A percentile compares a stretch with the other conserved stretches of the same genome.
Conservation (phyloP, 64 coral and sea anemone species). For the Actinia tenebrosa region DNA sequence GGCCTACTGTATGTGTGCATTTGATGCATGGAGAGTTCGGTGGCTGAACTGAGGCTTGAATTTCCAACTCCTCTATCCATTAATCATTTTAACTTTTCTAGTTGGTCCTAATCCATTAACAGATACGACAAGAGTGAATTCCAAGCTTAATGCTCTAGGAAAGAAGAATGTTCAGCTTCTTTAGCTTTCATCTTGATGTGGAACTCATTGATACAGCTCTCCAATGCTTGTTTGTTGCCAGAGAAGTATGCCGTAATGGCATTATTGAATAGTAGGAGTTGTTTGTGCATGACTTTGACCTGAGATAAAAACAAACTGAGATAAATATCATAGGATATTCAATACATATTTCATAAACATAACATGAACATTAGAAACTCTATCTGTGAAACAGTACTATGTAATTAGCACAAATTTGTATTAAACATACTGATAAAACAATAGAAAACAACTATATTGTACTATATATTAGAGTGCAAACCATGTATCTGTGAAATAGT, state of each 20-base stretch:
- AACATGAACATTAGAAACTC: no score
- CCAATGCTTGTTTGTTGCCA: slow-evolving; percentile 90
- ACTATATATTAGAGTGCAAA: no score
- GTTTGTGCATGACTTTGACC: slow-evolving; percentile 99
- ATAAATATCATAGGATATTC: neutral
- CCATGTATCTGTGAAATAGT: no score
- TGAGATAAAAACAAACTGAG: neutral
- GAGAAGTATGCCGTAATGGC: slow-evolving; percentile 96
- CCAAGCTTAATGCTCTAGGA: slow-evolving; percentile 74
- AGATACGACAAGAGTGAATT: neutral
- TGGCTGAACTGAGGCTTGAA: neutral
- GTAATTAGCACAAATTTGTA: no score
- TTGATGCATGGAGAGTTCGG: neutral
- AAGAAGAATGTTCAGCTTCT: slow-evolving; percentile 70
- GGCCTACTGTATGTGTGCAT: neutral
- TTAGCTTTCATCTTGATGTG: slow-evolving; percentile 81
- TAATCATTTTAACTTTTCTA: neutral
- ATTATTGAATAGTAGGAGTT: slow-evolving; percentile 94
- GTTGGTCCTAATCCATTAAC: neutral
- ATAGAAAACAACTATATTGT: no score
- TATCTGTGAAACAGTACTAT: no score
- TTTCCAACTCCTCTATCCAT: neutral
- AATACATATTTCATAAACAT: no score
- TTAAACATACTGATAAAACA: no score
- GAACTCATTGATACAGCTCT: slow-evolving; percentile 91